Evolutionary conservation across 2,797 vertebrate genomes (phyloP), one percentile per base, ranked within the genome.

Genomic region (Cottoperca gobio): DNA sequence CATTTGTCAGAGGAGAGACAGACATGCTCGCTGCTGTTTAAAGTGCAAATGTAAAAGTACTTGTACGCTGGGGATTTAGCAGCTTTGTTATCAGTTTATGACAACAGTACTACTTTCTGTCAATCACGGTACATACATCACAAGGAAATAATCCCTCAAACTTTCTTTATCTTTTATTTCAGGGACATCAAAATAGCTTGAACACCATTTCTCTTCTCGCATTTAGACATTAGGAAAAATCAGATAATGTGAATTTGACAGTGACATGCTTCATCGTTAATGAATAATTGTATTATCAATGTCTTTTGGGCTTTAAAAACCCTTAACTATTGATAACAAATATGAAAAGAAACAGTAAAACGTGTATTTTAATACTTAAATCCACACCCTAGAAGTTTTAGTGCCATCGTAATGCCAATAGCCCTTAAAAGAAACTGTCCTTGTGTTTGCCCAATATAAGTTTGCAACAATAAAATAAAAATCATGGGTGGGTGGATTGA

Each of bases 381-480:
- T 64, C 65, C 86, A 83, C 85, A 67, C 68, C 80, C 87, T 82
- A 40, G 54, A 70, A 0, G 11, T 66, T 93, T 88, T 86, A 88
- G 76, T 83, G 45, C 61, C 69, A 70, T 12, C 49, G 39, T 66
- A 75, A 89, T 70, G 63, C 64, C 57, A 57, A 33, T 2, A 72
- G 39, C 53, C 83, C 75, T 90, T 90, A 86, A 90, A 88, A 66
- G n/a, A 33, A 67, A 23, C n/a, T 66, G 50, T 70, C 39, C 39
- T 65, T 67, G 45, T 77, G 76, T 74, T 75, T 76, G 70, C 78
- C 79, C 61, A 78, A 71, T 62, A 35, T 35, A 73, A 61, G 69
- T 55, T 54, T 6, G 2, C n/a, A 67, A 84, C 76, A 87, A 86
- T 73, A 82, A 79, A 84, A 80, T 40, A 42, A 43, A 61, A 54